A percentile compares a stretch with the other conserved stretches of the same genome.
Conservation (phyloP, 2,797 vertebrate species). For the Ambastaia sidthimunki region DNA sequence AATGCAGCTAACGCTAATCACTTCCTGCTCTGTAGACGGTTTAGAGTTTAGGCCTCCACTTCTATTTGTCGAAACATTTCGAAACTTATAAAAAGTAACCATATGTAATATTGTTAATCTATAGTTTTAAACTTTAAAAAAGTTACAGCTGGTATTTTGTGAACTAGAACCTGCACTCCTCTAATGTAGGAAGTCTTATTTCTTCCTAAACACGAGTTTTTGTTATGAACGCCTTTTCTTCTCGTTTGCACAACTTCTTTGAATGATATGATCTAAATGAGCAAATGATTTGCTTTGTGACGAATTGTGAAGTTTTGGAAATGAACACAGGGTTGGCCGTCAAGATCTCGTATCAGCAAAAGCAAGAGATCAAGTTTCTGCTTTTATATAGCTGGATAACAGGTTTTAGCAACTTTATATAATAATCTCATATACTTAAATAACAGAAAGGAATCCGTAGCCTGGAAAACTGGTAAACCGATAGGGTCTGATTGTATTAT, state of each 20-base stretch:
- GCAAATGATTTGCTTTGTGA: not conserved
- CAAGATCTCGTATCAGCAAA: not conserved
- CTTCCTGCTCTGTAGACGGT: slow-evolving; percentile 77
- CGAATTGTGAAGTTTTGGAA: not conserved
- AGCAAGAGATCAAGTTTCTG: not conserved
- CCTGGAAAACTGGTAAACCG: not conserved
- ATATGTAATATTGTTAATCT: not conserved
- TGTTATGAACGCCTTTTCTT: not conserved
- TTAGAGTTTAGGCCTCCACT: slow-evolving; percentile 45
- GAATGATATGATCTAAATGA: not conserved
- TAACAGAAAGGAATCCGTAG: not conserved
- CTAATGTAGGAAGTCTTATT: slow-evolving; percentile 26
- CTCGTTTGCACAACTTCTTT: not conserved
- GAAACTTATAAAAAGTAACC: not conserved
- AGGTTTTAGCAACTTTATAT: not conserved
- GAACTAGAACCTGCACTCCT: slow-evolving; percentile 19
- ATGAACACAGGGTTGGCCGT: not conserved
- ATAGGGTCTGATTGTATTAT: too few species aligned
- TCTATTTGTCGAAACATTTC: not conserved
- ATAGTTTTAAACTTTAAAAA: not conserved
- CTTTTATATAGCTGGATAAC: not conserved
- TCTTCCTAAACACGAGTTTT: too few species aligned
- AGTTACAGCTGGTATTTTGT: not conserved
- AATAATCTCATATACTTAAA: not conserved
- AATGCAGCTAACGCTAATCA: slow-evolving; percentile 70